These are phyloP conservation scores for Neoitamus cyanurus DNA, from an alignment of 2,888 invertebrate genomes.

Conservation along the genomic window DNA sequence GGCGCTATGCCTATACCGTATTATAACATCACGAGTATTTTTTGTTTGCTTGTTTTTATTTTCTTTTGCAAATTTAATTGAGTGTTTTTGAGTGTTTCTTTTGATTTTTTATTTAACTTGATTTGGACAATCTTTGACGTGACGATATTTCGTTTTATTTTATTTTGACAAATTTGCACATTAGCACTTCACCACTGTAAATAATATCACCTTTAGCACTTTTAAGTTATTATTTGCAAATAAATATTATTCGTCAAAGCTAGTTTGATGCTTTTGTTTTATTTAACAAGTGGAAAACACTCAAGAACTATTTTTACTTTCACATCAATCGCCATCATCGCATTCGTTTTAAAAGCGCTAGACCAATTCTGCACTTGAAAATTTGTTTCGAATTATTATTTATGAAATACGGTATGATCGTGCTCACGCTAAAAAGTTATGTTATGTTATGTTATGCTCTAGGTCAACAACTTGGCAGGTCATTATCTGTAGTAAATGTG, in stretches of 20 bases:
- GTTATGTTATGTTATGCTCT: too few species aligned
- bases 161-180: background rate
- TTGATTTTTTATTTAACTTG: background rate
- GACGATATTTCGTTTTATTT: background rate
- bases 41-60: background rate
- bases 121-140: background rate
- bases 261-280: background rate
- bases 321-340: too few species aligned
- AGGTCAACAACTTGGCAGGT: too few species aligned
- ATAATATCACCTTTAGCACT: background rate
- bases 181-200: background rate
- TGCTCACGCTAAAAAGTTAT: too few species aligned
- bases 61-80: slow-evolving; percentile 14
- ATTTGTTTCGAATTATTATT: too few species aligned
- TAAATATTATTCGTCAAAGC: background rate
- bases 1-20: slow-evolving; percentile 49
- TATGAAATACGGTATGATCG: too few species aligned
- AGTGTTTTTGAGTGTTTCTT: background rate
- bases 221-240: background rate
- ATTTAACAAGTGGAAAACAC: background rate
- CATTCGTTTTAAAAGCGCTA: too few species aligned
- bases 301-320: background rate
- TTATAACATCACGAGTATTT: slow-evolving; percentile 16
- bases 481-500: too few species aligned
- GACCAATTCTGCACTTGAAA: too few species aligned